These are phyloP conservation scores for Stenichneumon culpator DNA, from an alignment of 2,888 invertebrate genomes.

Conservation along the genomic window DNA sequence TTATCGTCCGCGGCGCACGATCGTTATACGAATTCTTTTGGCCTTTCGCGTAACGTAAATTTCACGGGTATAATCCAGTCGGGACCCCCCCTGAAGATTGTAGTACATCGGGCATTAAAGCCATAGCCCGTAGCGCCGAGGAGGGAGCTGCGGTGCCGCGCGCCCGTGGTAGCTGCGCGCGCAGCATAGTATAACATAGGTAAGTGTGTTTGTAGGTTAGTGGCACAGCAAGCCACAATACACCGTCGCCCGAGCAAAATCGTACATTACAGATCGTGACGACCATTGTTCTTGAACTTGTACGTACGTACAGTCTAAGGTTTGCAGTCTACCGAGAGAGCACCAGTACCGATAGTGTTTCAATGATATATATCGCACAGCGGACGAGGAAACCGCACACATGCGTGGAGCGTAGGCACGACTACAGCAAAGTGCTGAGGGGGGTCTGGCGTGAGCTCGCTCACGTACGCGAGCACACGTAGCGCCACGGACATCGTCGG, in stretches of 20 bases:
- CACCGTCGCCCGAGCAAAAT: conserved; percentile 77
- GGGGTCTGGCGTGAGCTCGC: neutral
- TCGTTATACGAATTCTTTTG: conserved; percentile 28
- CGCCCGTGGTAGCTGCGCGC: conserved; percentile 18
- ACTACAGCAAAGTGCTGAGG: neutral
- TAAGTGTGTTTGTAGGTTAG: conserved; percentile 85
- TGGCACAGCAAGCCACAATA: conserved; percentile 79
- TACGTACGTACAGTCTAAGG: conserved; percentile 72
- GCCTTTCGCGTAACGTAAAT: conserved; percentile 14
- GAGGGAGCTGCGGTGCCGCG: conserved; percentile 16
- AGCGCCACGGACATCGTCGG: neutral
- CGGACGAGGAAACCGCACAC: neutral
- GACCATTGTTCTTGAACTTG: conserved; percentile 84
- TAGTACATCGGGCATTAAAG: conserved; percentile 28
- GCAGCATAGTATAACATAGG: conserved; percentile 81
- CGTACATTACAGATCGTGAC: conserved; percentile 82
- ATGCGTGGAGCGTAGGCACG: neutral
- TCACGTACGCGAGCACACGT: conserved; percentile 9
- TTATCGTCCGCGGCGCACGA: conserved; percentile 18
- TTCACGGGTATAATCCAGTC: conserved; percentile 5
- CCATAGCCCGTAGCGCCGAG: conserved; percentile 18
- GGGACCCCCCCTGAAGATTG: neutral
- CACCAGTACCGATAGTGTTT: neutral
- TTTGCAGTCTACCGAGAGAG: neutral
- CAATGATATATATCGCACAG: neutral